phyloP scores from a whole-genome alignment of 1,140 invertebrate genomes.

The Maniola jurtina region DNA sequence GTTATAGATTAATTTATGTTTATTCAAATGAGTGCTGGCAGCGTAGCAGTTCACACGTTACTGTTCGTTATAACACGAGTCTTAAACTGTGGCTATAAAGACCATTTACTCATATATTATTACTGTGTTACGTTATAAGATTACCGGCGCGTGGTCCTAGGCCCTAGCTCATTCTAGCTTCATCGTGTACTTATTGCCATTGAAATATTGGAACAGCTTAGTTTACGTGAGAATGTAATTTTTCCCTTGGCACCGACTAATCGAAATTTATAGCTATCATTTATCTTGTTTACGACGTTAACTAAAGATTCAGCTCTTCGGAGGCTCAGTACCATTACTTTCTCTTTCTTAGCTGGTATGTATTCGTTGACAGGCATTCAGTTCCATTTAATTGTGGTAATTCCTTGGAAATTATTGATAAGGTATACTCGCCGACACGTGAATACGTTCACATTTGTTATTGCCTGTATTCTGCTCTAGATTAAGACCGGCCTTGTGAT shows the following conservation, averaged over 20 bases:
- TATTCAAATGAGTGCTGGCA: constrained; percentile 29
- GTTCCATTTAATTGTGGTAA: not conserved
- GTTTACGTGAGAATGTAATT: not conserved
- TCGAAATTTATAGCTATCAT: constrained; percentile 9
- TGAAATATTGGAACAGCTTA: not conserved
- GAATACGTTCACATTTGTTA: not conserved
- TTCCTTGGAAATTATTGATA: not conserved
- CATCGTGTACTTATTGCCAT: not conserved
- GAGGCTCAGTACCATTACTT: not conserved
- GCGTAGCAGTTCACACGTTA: constrained; percentile 24
- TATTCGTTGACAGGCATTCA: not conserved
- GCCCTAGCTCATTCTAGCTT: not conserved
- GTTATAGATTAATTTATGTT: constrained; percentile 12
- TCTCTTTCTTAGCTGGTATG: not conserved
- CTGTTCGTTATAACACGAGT: not conserved
- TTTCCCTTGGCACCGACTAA: not conserved
- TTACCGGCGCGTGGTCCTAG: not conserved
- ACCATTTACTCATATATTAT: too few relatives aligned
- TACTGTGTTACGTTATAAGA: not conserved
- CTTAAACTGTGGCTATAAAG: not conserved
- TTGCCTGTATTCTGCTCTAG: constrained; percentile 36
- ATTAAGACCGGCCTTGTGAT: constrained; percentile 51
- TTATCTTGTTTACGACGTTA: not conserved
- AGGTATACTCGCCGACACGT: too few relatives aligned
- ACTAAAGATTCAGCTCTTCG: not conserved